Evolutionary conservation across 2,113 vertebrate genomes (phyloP), one percentile per base, ranked within the genome.

Genomic region (Puma concolor): DNA sequence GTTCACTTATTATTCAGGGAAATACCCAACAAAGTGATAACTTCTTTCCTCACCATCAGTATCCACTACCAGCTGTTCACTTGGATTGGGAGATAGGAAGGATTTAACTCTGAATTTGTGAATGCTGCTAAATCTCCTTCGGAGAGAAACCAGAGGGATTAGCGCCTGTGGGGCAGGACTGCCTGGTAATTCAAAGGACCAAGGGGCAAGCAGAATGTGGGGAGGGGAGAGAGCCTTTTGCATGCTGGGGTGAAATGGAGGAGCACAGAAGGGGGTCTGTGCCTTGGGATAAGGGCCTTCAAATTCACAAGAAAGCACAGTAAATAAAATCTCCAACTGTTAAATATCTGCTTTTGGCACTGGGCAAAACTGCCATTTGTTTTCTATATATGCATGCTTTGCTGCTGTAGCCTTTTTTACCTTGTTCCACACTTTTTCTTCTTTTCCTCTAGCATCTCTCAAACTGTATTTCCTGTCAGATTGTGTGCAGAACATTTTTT

Each of bases 21-120:
- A 85, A 85, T 89, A 93, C 85, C 90, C 90, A 74, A 23, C 67
- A 41, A 84, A 97, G 88, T 66, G 90, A 82, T 36, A 29, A 25
- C 92, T 98, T 97, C 90, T 93, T 87, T 82, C 92, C 86, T 93
- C 21, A 72, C 64, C 89, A 29, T 96, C 96, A 93, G 94, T 88
- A 85, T 88, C 94, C 21, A 3, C 17, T 50, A 91, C 94, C 92
- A 95, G 95, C 95, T 93, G 87, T 96, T 97, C 92, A 48, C 88
- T 92, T 91, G 90, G 74, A 94, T 57, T 66, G 76, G 76, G 44
- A 88, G 67, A 87, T 80, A 41, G 44, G 83, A 86, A 50, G 74
- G 92, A 82, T 88, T 98, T 96, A 90, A 85, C 85, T 91, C 38
- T 63, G 92, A 96, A 95, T 96, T 97, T 77, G 38, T 6, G 36